Evolutionary conservation across 2,797 vertebrate species (phyloP).

Genomic region (Varecia variegata): DNA sequence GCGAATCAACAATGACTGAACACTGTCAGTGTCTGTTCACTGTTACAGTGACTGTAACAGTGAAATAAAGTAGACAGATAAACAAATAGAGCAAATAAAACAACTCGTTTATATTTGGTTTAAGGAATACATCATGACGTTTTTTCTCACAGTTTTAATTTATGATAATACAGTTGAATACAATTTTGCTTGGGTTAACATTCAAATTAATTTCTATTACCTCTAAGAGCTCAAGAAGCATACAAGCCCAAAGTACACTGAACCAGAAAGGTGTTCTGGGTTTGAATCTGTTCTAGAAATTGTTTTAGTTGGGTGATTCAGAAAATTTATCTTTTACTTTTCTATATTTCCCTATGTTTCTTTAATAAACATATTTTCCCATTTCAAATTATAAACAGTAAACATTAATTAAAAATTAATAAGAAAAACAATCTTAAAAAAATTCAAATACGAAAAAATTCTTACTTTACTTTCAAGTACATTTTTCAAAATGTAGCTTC

Average conservation of each 20-base stretch:
- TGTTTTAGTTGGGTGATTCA: background rate
- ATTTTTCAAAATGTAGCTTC: background rate
- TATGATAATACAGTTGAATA: too few species aligned
- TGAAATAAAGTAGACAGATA: background rate
- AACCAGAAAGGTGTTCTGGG: background rate
- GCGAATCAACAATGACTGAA: background rate
- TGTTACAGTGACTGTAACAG: too few species aligned
- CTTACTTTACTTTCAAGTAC: background rate
- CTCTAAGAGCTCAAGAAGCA: background rate
- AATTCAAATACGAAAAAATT: background rate
- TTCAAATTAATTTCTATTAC: background rate
- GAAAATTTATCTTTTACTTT: background rate
- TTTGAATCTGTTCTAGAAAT: background rate
- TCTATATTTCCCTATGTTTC: background rate
- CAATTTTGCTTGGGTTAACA: background rate
- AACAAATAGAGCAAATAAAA: background rate
- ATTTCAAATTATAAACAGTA: background rate
- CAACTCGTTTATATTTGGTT: background rate
- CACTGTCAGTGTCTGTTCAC: background rate
- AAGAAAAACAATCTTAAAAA: background rate
- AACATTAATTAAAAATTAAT: background rate
- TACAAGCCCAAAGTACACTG: background rate
- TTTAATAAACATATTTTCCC: background rate
- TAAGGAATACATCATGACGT: background rate
- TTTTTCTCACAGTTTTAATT: background rate